Percentiles rank a stretch among this genome's conserved stretches.
Conservation (phyloP, 2,797 vertebrate species). For the Knipowitschia caucasica region DNA sequence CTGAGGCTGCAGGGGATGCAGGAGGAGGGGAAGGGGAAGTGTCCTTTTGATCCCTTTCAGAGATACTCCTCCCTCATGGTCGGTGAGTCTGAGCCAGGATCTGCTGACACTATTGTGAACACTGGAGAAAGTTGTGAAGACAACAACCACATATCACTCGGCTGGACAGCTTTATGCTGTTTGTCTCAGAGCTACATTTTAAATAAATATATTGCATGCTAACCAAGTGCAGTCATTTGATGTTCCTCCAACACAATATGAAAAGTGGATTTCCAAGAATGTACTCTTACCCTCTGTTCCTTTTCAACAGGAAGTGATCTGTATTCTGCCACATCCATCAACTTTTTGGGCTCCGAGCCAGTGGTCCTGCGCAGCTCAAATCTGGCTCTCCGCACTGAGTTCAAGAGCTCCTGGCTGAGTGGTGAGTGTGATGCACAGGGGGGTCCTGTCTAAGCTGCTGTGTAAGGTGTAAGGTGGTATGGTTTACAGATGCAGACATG, state of each 20-base stretch:
- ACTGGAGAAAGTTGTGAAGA: background rate
- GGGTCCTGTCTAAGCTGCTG: no score
- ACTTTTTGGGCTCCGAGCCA: slow-evolving; percentile 82
- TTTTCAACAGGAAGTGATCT: slow-evolving; percentile 74
- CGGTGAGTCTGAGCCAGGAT: slow-evolving; percentile 64
- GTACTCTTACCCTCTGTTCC: slow-evolving; percentile 40
- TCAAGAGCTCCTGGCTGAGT: slow-evolving; percentile 77
- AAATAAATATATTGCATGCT: no score
- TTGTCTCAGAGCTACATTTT: background rate
- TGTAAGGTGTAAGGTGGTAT: no score
- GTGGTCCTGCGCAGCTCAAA: slow-evolving; percentile 71
- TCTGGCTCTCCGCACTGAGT: slow-evolving; percentile 70
- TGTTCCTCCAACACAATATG: slow-evolving; percentile 29
- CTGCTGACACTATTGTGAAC: background rate
- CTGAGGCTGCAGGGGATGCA: slow-evolving; percentile 68
- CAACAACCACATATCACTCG: background rate
- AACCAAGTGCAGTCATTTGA: slow-evolving; percentile 15
- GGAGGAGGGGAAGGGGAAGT: slow-evolving; percentile 79
- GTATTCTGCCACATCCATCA: slow-evolving; percentile 81
- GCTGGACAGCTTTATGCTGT: slow-evolving; percentile 5
- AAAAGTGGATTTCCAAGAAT: slow-evolving; percentile 44
- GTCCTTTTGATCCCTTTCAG: slow-evolving; percentile 81
- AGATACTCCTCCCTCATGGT: slow-evolving; percentile 78
- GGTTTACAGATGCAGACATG: background rate
- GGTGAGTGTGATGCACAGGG: slow-evolving; percentile 58